phyloP scores from a whole-genome alignment of 2,797 vertebrate species.

The Thripadectes ignobilis region DNA sequence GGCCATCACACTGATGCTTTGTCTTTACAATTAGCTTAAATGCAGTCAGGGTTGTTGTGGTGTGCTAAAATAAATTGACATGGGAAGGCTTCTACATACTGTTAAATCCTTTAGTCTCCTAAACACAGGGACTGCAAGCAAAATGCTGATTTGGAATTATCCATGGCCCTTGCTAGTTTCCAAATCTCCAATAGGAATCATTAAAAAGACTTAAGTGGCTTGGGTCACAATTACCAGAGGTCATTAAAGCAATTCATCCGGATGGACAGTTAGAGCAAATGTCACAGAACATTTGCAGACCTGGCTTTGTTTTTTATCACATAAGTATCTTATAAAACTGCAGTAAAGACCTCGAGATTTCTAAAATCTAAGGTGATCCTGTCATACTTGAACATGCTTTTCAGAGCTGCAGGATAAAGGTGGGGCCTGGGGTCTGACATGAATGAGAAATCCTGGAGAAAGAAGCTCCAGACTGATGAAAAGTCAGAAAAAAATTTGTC shows the following conservation, averaged over 20 bases:
- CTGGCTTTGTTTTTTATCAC: not conserved
- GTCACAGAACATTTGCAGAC: not conserved
- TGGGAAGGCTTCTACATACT: not conserved
- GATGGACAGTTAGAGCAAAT: not conserved
- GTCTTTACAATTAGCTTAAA: not conserved
- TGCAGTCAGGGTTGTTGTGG: not conserved
- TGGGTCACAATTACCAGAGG: not conserved
- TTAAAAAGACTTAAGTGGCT: not conserved
- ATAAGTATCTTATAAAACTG: not conserved
- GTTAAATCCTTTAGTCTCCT: not conserved
- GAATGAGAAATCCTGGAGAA: not conserved
- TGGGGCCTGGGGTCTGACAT: not conserved
- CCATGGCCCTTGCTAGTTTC: not conserved
- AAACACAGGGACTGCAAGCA: not conserved
- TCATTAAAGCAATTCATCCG: not conserved
- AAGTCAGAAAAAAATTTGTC: not conserved
- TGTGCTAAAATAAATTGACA: not conserved
- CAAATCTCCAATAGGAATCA: not conserved
- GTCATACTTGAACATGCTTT: not conserved
- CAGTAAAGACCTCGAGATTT: not conserved
- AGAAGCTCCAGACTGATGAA: not conserved
- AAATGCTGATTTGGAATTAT: not conserved
- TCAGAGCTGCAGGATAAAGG: not conserved
- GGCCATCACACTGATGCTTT: not conserved
- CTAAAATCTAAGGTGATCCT: not conserved